A percentile compares a stretch with the other conserved stretches of the same genome.
Conservation (phyloP, 37 sponge, comb jelly and placozoan species). For the Geodia barretti region DNA sequence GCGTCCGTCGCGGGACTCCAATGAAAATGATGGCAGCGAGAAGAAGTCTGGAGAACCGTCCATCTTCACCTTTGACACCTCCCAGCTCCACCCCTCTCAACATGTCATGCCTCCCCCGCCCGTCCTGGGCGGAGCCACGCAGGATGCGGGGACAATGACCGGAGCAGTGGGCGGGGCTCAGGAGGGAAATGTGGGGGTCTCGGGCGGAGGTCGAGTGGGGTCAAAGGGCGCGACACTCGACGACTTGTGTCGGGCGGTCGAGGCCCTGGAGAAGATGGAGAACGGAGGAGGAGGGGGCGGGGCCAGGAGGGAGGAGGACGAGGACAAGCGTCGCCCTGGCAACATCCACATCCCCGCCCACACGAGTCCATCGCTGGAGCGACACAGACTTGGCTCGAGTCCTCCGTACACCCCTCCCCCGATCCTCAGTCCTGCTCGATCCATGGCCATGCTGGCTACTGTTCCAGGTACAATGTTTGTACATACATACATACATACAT, state of each 20-base stretch:
- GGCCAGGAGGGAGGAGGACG: not conserved
- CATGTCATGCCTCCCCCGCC: not conserved
- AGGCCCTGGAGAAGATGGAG: slow-evolving; percentile 55
- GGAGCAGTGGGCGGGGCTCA: too few relatives aligned
- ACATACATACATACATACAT: too few relatives aligned
- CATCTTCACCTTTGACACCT: slow-evolving; percentile 46
- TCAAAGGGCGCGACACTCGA: slow-evolving; percentile 52
- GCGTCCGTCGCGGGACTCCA: slow-evolving; percentile 7
- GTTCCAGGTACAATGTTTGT: not conserved
- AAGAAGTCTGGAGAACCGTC: not conserved
- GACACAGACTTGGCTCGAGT: slow-evolving; percentile 33
- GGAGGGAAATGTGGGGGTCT: too few relatives aligned
- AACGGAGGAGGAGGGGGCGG: not conserved
- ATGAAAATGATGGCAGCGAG: not conserved
- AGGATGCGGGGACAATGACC: slow-evolving; percentile 29
- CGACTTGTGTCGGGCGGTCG: slow-evolving; percentile 67
- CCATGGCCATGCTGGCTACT: slow-evolving; percentile 41
- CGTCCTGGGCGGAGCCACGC: not conserved
- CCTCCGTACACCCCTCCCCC: slow-evolving; percentile 93
- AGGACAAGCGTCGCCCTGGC: slow-evolving; percentile 22
- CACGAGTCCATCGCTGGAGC: slow-evolving; percentile 10
- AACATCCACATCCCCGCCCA: slow-evolving; percentile 49
- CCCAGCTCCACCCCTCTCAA: not conserved
- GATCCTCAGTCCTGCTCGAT: slow-evolving; percentile 68
- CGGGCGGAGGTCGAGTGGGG: not conserved